Conservation (phyloP, 2,113 vertebrate genomes). For the Prinia subflava region DNA sequence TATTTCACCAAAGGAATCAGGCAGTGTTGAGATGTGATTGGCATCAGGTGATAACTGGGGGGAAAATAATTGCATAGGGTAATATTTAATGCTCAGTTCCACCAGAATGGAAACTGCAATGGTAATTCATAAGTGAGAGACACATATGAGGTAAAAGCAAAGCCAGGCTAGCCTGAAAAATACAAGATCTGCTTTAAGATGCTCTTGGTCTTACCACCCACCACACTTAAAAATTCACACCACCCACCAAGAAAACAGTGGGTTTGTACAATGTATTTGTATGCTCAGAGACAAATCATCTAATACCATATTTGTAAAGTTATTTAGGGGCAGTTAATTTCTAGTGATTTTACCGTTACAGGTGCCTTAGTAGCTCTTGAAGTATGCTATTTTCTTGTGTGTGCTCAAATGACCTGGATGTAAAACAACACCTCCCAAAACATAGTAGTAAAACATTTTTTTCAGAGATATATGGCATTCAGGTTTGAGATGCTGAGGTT, state of each 20-base stretch:
- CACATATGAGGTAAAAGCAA: background rate
- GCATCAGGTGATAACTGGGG: background rate
- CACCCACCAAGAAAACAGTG: background rate
- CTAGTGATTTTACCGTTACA: background rate
- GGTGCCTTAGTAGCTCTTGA: background rate
- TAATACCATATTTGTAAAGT: background rate
- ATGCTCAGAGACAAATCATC: background rate
- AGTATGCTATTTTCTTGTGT: background rate
- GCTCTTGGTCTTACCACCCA: background rate
- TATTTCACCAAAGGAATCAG: background rate
- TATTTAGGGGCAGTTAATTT: background rate
- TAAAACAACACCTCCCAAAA: background rate
- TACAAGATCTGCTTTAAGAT: background rate
- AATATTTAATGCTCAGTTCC: background rate
- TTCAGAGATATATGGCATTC: background rate
- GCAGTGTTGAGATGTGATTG: background rate
- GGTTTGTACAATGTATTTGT: background rate
- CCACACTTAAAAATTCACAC: background rate
- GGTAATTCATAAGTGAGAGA: background rate
- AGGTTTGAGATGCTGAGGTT: background rate
- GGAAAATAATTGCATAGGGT: background rate
- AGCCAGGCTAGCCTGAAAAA: background rate
- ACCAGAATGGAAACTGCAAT: background rate
- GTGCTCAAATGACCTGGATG: background rate
- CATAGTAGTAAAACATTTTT: background rate